Evolutionary conservation across 2,113 vertebrate genomes (phyloP), one percentile per base, ranked within the genome.

Genomic region (Sander vitreus): DNA sequence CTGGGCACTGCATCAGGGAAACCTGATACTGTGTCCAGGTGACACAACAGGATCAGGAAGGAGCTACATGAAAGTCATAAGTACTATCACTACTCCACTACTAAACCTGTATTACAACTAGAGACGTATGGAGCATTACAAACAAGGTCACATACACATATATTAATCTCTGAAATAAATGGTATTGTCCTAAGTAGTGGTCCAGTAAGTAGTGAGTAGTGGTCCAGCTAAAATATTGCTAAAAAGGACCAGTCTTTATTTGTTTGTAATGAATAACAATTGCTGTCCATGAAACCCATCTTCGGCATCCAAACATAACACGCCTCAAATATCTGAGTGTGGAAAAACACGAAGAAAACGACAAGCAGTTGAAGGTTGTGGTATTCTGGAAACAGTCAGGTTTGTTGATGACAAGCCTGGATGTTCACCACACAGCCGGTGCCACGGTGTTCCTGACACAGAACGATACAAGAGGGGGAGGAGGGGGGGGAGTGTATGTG

Each of bases 361-460:
- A 53, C 6, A 16, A 43, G 70, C 60, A n/a, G 75, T 3, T 79
- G 72, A 76, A 84, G 72, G 73, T 47, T 80, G 65, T 27, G 47
- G 77, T 66, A 64, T 78, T 91, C 92, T 93, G 88, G 85, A 92
- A 92, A 88, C 80, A 88, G 76, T 93, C 91, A 82, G 66, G 82
- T 86, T 86, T 90, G 84, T 86, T 92, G 84, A 87, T 80, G 88
- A 90, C 88, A 90, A 70, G 86, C 64, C 69, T 53, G 78, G 59
- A 85, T 55, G 45, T 85, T 69, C 77, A 84, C 60, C 74, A 64
- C 71, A 50, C 76, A 60, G 73, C 68, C 60, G 16, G 91, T 90
- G 80, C 88, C 81, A 53, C 8, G 25, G 53, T 64, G 93, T 83
- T 88, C 93, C 91, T 76, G 88, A 92, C 93, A 94, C 93, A 5